Evolutionary conservation across 2,113 vertebrate genomes (phyloP).

Genomic region (Catagonus wagneri): DNA sequence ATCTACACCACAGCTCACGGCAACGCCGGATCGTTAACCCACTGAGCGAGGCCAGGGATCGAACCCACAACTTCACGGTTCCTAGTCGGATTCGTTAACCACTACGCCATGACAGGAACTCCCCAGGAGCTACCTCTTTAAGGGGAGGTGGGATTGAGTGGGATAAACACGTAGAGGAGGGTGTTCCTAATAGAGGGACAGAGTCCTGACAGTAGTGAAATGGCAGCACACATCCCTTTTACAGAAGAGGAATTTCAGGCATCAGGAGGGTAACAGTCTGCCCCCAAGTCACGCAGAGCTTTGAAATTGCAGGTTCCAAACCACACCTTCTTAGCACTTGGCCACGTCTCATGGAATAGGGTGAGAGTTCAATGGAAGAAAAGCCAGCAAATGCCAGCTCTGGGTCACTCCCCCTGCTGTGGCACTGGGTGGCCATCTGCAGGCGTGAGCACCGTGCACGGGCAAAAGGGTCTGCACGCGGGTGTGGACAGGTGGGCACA

Average conservation of each 20-base stretch:
- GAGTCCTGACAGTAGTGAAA: neutral
- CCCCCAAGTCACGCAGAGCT: neutral
- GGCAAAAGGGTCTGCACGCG: neutral
- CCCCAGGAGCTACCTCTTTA: neutral
- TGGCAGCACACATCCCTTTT: neutral
- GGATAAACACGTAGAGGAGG: neutral
- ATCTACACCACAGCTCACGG: no score
- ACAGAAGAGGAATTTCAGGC: neutral
- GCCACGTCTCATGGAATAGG: neutral
- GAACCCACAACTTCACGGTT: no score
- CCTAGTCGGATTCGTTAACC: no score
- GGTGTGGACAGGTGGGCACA: fast-evolving
- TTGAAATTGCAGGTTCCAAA: neutral
- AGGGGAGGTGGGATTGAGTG: neutral
- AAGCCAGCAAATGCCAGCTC: no score
- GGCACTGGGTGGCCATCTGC: neutral
- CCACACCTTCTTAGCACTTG: neutral
- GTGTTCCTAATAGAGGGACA: neutral
- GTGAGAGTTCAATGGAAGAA: neutral
- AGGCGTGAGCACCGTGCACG: fast-evolving
- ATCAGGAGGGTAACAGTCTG: neutral
- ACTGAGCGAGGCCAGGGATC: no score
- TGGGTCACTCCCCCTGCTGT: fast-evolving
- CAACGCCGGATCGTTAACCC: no score
- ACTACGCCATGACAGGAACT: no score